A percentile compares a stretch with the other conserved stretches of the same genome.
Conservation (phyloP, 2,888 invertebrate species). For the Tupiocoris notatus region DNA sequence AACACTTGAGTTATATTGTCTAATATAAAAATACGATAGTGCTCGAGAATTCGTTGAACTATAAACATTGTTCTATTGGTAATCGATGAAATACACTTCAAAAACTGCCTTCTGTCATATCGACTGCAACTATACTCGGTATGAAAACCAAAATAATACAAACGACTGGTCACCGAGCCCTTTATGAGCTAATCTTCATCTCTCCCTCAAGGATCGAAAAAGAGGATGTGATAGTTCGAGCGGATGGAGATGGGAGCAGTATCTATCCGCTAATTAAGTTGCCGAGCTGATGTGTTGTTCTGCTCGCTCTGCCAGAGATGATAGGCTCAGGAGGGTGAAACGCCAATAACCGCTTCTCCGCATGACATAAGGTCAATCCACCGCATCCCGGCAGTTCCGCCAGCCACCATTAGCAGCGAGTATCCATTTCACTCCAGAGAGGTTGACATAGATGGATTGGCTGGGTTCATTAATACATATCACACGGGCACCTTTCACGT, state of each 20-base stretch:
- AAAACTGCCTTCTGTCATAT: no score
- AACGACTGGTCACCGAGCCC: no score
- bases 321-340: background rate
- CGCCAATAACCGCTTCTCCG: background rate
- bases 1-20: no score
- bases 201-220: no score
- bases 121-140: no score
- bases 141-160: no score
- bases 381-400: background rate
- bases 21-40: no score
- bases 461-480: constrained; percentile 23
- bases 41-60: no score
- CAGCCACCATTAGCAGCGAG: background rate
- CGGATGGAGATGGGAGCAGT: background rate
- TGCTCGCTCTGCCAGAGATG: background rate
- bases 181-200: background rate
- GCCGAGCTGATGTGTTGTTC: background rate
- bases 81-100: no score
- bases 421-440: constrained; percentile 17
- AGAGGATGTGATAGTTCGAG: no score
- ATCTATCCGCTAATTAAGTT: background rate
- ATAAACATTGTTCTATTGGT: no score
- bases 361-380: background rate
- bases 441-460: constrained; percentile 21
- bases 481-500: constrained; percentile 8